These are phyloP conservation scores for Pycnomerus fuliginosus DNA, from an alignment of 2,888 invertebrate genomes.

Conservation along the genomic window DNA sequence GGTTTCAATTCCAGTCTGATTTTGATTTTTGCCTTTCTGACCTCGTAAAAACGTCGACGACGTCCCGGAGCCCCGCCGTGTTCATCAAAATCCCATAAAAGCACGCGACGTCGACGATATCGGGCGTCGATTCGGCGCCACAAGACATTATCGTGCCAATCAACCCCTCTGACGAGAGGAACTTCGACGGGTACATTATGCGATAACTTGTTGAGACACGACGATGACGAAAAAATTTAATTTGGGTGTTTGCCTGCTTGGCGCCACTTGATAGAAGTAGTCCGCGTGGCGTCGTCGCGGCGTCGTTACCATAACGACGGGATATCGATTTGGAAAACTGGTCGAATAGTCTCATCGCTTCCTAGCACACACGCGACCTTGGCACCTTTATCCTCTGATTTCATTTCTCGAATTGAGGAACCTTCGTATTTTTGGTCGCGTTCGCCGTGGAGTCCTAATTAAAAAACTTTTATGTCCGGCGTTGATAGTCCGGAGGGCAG, in stretches of 20 bases:
- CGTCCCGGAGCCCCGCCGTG: constrained; percentile 33
- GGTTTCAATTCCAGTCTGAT: too few species aligned
- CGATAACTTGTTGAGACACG: constrained; percentile 12
- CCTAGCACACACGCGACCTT: constrained; percentile 37
- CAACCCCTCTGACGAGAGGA: constrained; percentile 33
- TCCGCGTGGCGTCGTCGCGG: constrained; percentile 45
- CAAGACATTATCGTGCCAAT: constrained; percentile 42
- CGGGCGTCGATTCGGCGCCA: constrained; percentile 42
- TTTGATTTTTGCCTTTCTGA: constrained; percentile 5
- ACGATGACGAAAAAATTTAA: constrained; percentile 4
- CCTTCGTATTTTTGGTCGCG: too few species aligned
- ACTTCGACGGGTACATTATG: constrained; percentile 26
- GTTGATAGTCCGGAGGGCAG: too few species aligned
- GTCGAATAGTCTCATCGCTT: constrained; percentile 34
- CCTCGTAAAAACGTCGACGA: constrained; percentile 29
- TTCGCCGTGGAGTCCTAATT: too few species aligned
- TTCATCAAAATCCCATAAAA: constrained; percentile 49
- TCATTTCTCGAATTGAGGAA: too few species aligned
- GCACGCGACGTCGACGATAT: constrained; percentile 41
- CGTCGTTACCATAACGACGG: constrained; percentile 44
- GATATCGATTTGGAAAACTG: constrained; percentile 45
- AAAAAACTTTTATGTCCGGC: too few species aligned
- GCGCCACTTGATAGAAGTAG: constrained; percentile 44
- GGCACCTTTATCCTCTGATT: too few species aligned
- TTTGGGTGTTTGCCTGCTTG: constrained; percentile 30